These are phyloP conservation scores for Melanotaenia parkinsoni DNA, from an alignment of 2,797 vertebrate species.

Conservation along the genomic window DNA sequence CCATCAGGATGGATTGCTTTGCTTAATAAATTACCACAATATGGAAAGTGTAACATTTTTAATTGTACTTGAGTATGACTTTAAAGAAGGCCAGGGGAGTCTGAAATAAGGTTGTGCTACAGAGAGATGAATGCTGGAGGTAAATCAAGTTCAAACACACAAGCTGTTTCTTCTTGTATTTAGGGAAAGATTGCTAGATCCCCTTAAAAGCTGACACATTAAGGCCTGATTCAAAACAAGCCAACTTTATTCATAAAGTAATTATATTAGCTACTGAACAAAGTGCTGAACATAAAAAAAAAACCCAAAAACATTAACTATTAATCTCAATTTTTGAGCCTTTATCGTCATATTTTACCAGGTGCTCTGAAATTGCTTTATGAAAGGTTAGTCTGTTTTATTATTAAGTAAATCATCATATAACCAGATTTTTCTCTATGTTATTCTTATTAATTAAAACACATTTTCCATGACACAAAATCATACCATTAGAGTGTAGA, in stretches of 20 bases:
- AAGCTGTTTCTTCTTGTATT: constrained; percentile 1
- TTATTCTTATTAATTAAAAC: too few species aligned
- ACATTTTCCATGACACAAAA: background rate
- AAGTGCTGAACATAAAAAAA: too few species aligned
- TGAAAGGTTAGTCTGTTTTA: too few species aligned
- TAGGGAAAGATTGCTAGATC: constrained; percentile 35
- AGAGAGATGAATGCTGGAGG: constrained; percentile 13
- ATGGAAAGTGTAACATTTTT: constrained; percentile 13
- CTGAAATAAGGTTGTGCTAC: background rate
- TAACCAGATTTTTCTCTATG: too few species aligned
- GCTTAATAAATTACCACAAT: constrained; percentile 33
- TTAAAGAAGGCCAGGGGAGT: constrained; percentile 7
- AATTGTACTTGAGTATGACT: constrained; percentile 23
- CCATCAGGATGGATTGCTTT: constrained; percentile 24
- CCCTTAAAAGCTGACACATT: constrained; percentile 48
- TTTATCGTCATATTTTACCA: too few species aligned
- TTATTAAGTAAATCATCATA: too few species aligned
- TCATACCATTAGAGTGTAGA: background rate
- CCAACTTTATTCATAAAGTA: too few species aligned
- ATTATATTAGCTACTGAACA: too few species aligned
- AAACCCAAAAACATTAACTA: too few species aligned
- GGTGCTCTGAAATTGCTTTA: too few species aligned
- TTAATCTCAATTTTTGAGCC: too few species aligned
- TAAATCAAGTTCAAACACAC: constrained; percentile 4
- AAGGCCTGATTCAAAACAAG: constrained; percentile 18